Evolutionary conservation across 2,797 vertebrate genomes (phyloP), one percentile per base, ranked within the genome.

Genomic region (Cossypha niveicapilla): DNA sequence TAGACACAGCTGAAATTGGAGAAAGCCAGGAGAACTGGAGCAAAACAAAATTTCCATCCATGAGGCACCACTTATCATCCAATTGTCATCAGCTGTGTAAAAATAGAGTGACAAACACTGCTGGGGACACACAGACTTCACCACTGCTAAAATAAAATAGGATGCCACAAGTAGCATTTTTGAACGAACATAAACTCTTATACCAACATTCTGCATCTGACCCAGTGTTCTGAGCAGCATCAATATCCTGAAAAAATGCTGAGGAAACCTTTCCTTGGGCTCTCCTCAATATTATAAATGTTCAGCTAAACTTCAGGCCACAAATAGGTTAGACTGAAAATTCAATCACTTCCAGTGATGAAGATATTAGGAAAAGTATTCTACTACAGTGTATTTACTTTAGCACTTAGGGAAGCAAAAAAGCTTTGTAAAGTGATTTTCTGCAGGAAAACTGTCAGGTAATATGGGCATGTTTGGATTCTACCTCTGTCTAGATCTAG

Each of bases 381-480:
- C 27, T 35, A 30, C 37, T 60, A 17, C 7, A 12, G 10, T 48
- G 14, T 27, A 61, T 63, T 75, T 75, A 71, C 11, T 12, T n/a
- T n/a, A 66, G 28, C 14, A 85, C 37, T 15, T 3, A 85, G 10
- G 25, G 13, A 35, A 87, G 12, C 22, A 67, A 41, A 54, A 70
- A 66, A 56, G 12, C 37, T 54, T 27, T 54, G 56, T 66, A 24
- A 76, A n/a, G 35, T 58, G 28, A 74, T 78, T 81, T 91, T 76
- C 56, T 88, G 37, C 30, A 42, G 34, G 22, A 37, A 51, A 76
- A 22, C n/a, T 51, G 54, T n/a, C 4, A 24, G 14, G 18, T 56
- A 30, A 30, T 34, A 8, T 6, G 4, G 5, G 0, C 5, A 44
- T 6, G 4, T 17, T 4, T 0, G 9, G 13, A 37, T 78, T 75